These are phyloP conservation scores for Notodonta ziczac DNA, from an alignment of 2,888 invertebrate genomes.

Conservation along the genomic window DNA sequence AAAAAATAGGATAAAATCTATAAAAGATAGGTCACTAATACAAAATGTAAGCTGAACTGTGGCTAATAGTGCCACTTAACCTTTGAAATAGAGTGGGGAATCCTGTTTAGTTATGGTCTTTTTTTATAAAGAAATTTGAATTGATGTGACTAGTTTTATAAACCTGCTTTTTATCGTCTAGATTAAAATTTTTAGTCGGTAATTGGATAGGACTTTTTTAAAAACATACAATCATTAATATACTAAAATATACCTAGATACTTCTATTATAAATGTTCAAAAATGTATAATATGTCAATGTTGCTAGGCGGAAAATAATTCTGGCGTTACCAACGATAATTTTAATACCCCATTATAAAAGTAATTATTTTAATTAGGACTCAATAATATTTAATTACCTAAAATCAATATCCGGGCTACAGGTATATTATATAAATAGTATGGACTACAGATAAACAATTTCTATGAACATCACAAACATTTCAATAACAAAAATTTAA, in stretches of 20 bases:
- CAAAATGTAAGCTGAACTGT: background rate
- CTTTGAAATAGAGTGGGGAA: background rate
- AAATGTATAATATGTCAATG: no score
- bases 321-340: no score
- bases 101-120: background rate
- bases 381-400: no score
- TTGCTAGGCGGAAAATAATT: no score
- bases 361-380: no score
- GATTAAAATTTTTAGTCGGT: background rate
- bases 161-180: background rate
- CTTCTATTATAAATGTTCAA: no score
- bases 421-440: no score
- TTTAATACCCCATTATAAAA: no score
- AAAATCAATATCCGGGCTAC: no score
- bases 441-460: no score
- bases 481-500: no score
- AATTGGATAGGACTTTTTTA: background rate
- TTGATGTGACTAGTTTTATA: background rate
- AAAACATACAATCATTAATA: background rate
- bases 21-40: constrained; percentile 3
- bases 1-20: background rate
- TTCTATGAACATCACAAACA: no score
- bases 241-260: background rate
- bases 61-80: background rate
- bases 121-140: constrained; percentile 2